Evolutionary conservation across 1,140 invertebrate species (phyloP).

Genomic region (Hypothenemus hampei): DNA sequence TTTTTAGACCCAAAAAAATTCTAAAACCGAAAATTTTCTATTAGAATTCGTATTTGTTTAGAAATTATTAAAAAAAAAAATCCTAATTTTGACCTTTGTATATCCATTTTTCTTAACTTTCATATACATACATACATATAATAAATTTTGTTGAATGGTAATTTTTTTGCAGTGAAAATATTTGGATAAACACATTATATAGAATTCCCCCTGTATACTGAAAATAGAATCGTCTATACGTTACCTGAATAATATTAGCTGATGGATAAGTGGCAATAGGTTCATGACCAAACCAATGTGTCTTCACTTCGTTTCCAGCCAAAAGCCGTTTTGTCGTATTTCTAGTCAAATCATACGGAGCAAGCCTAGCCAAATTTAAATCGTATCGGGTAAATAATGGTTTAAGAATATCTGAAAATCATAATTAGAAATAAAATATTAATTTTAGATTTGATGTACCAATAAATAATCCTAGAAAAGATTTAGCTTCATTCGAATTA

Average conservation of each 20-base stretch:
- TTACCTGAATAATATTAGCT: constrained; percentile 16
- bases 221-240: not conserved
- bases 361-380: constrained; percentile 14
- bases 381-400: constrained; percentile 19
- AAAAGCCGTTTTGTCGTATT: constrained; percentile 9
- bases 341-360: constrained; percentile 21
- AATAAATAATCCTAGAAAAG: constrained; percentile 21
- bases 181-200: not conserved
- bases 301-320: constrained; percentile 14
- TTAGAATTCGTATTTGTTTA: too few species aligned
- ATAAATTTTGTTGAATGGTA: not conserved
- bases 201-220: not conserved
- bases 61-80: too few species aligned
- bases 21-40: too few species aligned
- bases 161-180: not conserved
- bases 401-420: constrained; percentile 22
- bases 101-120: too few species aligned
- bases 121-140: too few species aligned
- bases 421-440: not conserved
- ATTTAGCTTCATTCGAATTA: constrained; percentile 36
- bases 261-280: constrained; percentile 11
- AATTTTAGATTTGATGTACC: not conserved
- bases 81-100: too few species aligned
- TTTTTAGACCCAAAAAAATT: too few species aligned
- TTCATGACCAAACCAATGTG: constrained; percentile 12